A percentile compares a stretch with the other conserved stretches of the same genome.
Conservation (phyloP, 2,797 vertebrate species). For the Sebastes itinus region DNA sequence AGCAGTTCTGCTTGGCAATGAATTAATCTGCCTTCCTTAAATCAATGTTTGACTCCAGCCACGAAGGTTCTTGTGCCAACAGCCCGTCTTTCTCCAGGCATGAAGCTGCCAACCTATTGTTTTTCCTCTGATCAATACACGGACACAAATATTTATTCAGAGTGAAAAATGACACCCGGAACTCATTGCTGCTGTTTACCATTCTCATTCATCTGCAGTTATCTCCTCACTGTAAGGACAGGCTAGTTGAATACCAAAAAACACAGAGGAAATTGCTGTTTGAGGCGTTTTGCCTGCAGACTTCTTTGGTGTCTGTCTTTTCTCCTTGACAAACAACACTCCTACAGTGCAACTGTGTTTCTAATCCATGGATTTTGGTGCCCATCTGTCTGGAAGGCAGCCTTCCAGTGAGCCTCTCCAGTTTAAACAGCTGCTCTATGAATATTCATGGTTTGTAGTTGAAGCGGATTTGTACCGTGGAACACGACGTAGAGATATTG, state of each 20-base stretch:
- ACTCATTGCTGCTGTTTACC: constrained; percentile 29
- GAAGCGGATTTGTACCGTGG: not conserved
- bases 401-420: constrained; percentile 56
- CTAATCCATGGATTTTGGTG: constrained; percentile 28
- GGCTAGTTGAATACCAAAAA: not conserved
- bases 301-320: constrained; percentile 26
- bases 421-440: constrained; percentile 54
- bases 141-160: constrained; percentile 42
- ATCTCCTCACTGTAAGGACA: not conserved
- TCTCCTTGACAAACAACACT: constrained; percentile 22
- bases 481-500: not conserved
- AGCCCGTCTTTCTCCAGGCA: constrained; percentile 5
- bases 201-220: constrained; percentile 14
- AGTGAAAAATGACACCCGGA: constrained; percentile 19
- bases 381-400: constrained; percentile 46
- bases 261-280: constrained; percentile 20
- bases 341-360: constrained; percentile 30
- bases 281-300: constrained; percentile 15
- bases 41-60: constrained; percentile 25
- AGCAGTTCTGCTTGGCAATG: not conserved
- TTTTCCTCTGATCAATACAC: constrained; percentile 23
- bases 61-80: not conserved
- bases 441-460: constrained; percentile 44
- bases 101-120: not conserved
- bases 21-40: constrained; percentile 17